Evolutionary conservation across 2,888 invertebrate genomes (phyloP), one percentile per base, ranked within the genome.

Genomic region (Meandrusa payeni): DNA sequence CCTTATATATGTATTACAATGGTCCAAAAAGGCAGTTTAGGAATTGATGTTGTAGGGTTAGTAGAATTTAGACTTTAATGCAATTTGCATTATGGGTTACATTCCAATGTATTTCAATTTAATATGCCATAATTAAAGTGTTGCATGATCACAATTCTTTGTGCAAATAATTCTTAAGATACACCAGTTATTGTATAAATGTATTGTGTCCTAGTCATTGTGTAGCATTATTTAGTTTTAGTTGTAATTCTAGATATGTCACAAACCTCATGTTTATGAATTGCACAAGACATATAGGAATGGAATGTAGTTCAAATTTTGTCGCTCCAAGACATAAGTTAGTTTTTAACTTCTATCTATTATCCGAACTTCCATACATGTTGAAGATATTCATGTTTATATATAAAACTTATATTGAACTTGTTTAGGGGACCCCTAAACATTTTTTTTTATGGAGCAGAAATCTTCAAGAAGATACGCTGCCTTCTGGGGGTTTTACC

Each of bases 131-230:
- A 13, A 9, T 23, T 38, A 10, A 32, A 20, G 6, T 13, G 9
- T 17, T 17, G 28, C 39, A 17, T 13, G 3, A 22, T 32, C 11
- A 33, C 39, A 27, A 39, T 28, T 34, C 22, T 32, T 24, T 22
- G 22, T 28, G 7, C 33, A 22, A 23, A 41, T 20, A 20, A 28
- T 22, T 33, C 28, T 28, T 39, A 34, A 20, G 38, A 27, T 26
- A 22, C 9, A 24, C 24, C 5, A 9, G 10, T 20, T 28, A 12
- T 36, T 33, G 5, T 29, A 10, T 28, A 19, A 23, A 28, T 6
- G 20, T 38, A 28, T 37, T n/a, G 31, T 43, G 20, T 37, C 37
- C 43, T 43, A 43, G 43, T 43, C 43, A 43, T 43, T 43, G 32
- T 38, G 31, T 43, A 43, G 31, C 10, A 20, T 32, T 23, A 24